Percentiles rank a stretch among this genome's conserved stretches.
Evolutionary conservation across 2,888 invertebrate species (phyloP).

Genomic region (Ectobius pallidus): DNA sequence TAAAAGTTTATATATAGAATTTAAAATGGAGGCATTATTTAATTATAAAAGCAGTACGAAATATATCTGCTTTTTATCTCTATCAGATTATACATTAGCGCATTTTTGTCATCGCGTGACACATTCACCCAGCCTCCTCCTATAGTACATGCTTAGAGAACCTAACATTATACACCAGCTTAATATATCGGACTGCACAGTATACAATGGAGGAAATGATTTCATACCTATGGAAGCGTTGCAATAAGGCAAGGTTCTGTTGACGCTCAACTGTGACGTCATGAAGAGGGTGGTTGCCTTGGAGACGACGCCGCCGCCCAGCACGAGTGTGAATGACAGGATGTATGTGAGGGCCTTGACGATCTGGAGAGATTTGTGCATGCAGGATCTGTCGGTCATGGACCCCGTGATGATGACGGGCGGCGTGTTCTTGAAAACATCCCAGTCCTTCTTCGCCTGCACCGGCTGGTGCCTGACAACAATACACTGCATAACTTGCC

Average conservation of each 20-base stretch:
- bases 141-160: too few species aligned
- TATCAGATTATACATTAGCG: too few species aligned
- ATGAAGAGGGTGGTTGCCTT: conserved; percentile 90
- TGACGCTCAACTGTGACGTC: conserved; percentile 84
- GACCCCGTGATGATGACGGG: conserved; percentile 87
- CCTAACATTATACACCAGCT: too few species aligned
- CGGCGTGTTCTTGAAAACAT: conserved; percentile 93
- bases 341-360: conserved; percentile 85
- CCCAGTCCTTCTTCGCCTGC: conserved; percentile 93
- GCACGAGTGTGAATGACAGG: conserved; percentile 82
- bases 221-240: conserved; percentile 79
- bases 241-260: conserved; percentile 79
- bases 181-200: too few species aligned
- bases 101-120: too few species aligned
- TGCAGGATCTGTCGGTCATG: conserved; percentile 85
- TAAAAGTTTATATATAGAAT: too few species aligned
- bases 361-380: conserved; percentile 83
- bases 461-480: conserved; percentile 35
- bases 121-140: too few species aligned
- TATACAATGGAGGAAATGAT: too few species aligned
- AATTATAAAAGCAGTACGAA: too few species aligned
- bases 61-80: too few species aligned
- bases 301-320: conserved; percentile 83
- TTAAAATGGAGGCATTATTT: too few species aligned
- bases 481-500: too few species aligned